Evolutionary conservation across 2,888 invertebrate genomes (phyloP).

Genomic region (Embidobia sp.): DNA sequence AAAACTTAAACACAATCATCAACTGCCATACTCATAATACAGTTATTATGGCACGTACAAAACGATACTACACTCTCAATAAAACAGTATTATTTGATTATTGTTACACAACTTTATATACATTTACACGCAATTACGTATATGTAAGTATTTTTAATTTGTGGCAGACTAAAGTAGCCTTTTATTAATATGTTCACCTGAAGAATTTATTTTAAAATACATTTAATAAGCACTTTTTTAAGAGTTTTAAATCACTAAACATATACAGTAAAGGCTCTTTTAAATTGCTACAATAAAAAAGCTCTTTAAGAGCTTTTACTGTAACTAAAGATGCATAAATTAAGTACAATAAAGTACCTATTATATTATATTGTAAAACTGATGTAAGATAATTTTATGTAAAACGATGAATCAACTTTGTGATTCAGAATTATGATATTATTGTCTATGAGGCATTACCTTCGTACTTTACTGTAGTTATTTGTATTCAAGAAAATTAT

Average conservation of each 20-base stretch:
- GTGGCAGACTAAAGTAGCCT: neutral
- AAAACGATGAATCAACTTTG: neutral
- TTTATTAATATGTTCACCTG: neutral
- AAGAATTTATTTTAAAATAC: neutral
- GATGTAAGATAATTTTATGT: no score
- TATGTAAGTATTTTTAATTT: neutral
- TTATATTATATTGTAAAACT: neutral
- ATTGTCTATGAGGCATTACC: neutral
- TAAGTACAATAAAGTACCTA: neutral
- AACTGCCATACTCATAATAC: constrained; percentile 51
- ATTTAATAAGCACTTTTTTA: no score
- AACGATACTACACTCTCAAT: constrained; percentile 27
- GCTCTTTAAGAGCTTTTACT: neutral
- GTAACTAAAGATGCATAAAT: neutral
- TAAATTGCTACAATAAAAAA: no score
- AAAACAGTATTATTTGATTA: constrained; percentile 39
- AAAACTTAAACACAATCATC: constrained; percentile 3
- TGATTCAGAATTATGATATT: constrained; percentile 1
- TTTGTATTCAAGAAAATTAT: neutral
- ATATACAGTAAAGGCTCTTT: no score
- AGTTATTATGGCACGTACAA: constrained; percentile 58
- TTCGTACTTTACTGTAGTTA: neutral
- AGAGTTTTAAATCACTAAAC: no score
- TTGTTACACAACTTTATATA: constrained; percentile 35
- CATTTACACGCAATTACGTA: constrained; percentile 4